A percentile compares a stretch with the other conserved stretches of the same genome.
These are phyloP conservation scores for Phalacrocorax brasilianus DNA, from an alignment of 2,113 vertebrate genomes.

Conservation along the genomic window DNA sequence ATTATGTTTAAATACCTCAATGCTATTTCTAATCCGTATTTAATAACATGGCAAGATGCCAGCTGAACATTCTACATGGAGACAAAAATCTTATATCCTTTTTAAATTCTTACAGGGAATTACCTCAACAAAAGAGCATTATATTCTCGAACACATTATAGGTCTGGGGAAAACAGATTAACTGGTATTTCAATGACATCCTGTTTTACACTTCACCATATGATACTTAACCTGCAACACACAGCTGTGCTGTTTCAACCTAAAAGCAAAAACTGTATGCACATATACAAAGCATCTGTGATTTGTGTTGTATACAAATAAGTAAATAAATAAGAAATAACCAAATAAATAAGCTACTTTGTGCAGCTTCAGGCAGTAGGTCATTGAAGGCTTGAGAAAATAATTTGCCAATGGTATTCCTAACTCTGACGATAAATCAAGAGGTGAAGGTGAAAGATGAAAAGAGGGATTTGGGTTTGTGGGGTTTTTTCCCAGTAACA, in stretches of 20 bases:
- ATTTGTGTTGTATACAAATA: neutral
- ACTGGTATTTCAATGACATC: neutral
- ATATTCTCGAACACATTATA: conserved; percentile 37
- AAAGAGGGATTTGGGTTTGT: neutral
- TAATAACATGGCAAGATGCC: conserved; percentile 69
- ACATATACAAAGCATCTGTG: neutral
- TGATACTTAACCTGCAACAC: neutral
- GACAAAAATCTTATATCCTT: conserved; percentile 62
- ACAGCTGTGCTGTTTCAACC: neutral
- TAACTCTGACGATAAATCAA: neutral
- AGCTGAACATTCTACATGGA: conserved; percentile 48
- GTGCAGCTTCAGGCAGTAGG: neutral
- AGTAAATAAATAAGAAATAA: neutral
- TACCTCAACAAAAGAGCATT: conserved; percentile 70
- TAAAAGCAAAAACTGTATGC: neutral
- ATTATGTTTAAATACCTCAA: conserved; percentile 53
- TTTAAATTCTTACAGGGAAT: conserved; percentile 70
- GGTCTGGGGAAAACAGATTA: conserved; percentile 49
- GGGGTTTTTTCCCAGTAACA: neutral
- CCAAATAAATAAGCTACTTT: neutral
- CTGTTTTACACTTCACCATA: neutral
- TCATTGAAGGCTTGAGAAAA: neutral
- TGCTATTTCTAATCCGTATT: conserved; percentile 73
- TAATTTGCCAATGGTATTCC: neutral
- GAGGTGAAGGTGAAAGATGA: neutral